A percentile compares a stretch with the other conserved stretches of the same genome.
phyloP scores from a whole-genome alignment of 2,113 vertebrate species.

The Pycnonotus jocosus region DNA sequence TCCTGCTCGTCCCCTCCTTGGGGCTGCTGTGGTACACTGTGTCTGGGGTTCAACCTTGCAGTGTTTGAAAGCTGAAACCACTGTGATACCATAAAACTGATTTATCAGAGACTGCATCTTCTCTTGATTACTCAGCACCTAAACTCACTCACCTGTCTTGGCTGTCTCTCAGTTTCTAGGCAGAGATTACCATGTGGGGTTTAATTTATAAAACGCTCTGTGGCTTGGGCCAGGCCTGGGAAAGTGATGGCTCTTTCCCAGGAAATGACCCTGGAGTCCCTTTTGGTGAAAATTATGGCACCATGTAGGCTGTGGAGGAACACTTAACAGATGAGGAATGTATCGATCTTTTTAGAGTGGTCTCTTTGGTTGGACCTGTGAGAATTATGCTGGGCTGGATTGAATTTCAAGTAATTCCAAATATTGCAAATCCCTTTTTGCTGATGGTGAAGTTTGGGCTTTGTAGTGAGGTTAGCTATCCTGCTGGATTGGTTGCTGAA shows the following conservation, averaged over 20 bases:
- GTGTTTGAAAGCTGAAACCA: slow-evolving; percentile 5
- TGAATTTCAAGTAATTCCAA: not conserved
- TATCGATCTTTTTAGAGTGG: not conserved
- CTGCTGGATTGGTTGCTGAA: not conserved
- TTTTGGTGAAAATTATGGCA: not conserved
- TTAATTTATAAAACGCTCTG: not conserved
- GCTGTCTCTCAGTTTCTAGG: not conserved
- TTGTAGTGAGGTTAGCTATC: not conserved
- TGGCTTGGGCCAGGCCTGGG: not conserved
- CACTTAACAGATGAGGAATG: not conserved
- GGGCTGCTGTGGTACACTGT: not conserved
- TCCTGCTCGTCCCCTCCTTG: not conserved
- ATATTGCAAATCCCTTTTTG: not conserved
- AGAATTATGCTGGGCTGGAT: not conserved
- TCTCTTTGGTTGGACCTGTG: not conserved
- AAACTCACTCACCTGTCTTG: not conserved
- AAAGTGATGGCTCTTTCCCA: not conserved
- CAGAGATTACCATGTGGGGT: not conserved
- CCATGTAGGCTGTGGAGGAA: not conserved
- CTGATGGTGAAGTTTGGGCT: not conserved
- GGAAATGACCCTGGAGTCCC: not conserved
- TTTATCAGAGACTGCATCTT: not conserved
- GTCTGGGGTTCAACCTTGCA: not conserved
- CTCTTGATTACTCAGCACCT: slow-evolving; percentile 32
- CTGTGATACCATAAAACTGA: not conserved